Percentiles rank a stretch among this genome's conserved stretches.
phyloP scores from a whole-genome alignment of 2,888 invertebrate species.

The Branchellion lobata region DNA sequence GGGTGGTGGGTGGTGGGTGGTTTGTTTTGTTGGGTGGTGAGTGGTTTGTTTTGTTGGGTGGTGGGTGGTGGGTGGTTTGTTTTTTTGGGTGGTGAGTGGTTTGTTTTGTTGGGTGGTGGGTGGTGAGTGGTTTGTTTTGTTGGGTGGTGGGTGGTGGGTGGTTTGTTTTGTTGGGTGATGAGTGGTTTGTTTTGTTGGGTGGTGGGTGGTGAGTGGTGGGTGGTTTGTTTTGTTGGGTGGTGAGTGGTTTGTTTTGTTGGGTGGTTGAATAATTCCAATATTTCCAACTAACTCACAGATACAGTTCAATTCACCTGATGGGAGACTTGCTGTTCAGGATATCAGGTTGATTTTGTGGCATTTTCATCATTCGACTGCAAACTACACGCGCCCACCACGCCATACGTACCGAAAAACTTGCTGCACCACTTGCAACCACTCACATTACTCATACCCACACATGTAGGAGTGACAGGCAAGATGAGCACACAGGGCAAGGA shows the following conservation, averaged over 20 bases:
- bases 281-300: no score
- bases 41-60: neutral
- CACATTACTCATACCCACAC: no score
- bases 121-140: no score
- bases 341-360: conserved; percentile 58
- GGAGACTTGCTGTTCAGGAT: conserved; percentile 93
- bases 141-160: neutral
- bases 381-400: neutral
- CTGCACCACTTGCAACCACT: no score
- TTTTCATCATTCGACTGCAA: no score
- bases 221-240: conserved; percentile 8
- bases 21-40: conserved; percentile 3
- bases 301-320: conserved; percentile 85
- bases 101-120: neutral
- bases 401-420: no score
- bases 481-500: conserved; percentile 97
- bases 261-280: neutral
- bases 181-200: neutral
- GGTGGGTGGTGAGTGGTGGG: neutral
- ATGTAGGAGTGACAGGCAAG: conserved; percentile 86
- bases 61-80: no score
- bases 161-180: neutral
- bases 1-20: no score
- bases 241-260: neutral
- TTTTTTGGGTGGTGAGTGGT: neutral